phyloP scores from a whole-genome alignment of 2,113 vertebrate species.

The Elanoides forficatus region DNA sequence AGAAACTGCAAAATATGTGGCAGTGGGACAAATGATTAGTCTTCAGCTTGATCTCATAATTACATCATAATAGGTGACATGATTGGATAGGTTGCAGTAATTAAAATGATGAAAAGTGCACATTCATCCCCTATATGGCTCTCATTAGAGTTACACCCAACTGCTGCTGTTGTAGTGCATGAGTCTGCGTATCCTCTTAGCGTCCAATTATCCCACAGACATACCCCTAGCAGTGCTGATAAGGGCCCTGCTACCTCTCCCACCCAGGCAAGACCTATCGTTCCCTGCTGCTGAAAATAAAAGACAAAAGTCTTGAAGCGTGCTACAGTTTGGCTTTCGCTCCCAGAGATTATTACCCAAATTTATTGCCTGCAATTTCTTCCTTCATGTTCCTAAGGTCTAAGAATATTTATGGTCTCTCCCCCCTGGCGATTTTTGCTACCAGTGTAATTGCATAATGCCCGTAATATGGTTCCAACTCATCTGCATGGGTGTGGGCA shows the following conservation, averaged over 20 bases:
- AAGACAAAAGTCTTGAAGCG: background rate
- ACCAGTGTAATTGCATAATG: background rate
- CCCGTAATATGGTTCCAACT: background rate
- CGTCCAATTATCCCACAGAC: background rate
- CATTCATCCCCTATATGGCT: constrained; percentile 11
- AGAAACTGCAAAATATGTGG: background rate
- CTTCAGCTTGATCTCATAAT: constrained; percentile 49
- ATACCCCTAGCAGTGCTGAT: background rate
- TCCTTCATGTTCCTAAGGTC: background rate
- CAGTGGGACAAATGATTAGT: constrained; percentile 45
- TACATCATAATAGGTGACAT: constrained; percentile 60
- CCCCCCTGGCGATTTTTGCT: background rate
- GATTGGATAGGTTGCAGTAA: constrained; percentile 55
- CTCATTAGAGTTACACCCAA: constrained; percentile 42
- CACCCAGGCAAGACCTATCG: background rate
- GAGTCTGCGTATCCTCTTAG: background rate
- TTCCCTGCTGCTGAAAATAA: background rate
- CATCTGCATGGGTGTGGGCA: background rate
- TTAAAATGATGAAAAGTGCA: constrained; percentile 56
- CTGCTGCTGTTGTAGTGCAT: background rate
- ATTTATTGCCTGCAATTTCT: background rate
- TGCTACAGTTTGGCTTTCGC: background rate
- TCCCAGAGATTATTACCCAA: background rate
- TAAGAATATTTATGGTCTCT: background rate
- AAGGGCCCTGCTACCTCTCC: background rate